Base-by-base conservation (phyloP, 2,888 invertebrate genomes). In the Zygogramma bicolorata region DNA sequence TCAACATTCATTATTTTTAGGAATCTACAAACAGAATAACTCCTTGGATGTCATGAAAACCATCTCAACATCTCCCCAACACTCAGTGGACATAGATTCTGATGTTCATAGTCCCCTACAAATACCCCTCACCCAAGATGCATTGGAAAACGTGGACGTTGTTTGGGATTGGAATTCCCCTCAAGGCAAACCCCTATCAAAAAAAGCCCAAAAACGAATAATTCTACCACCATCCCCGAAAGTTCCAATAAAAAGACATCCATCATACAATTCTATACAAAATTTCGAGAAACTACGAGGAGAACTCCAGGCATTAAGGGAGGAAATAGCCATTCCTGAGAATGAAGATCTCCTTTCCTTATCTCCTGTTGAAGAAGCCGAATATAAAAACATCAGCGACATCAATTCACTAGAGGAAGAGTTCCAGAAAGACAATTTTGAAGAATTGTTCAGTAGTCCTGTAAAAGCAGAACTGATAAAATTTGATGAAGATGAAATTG, bases 81-180 rank as follows among this genome's bases (percentile, higher is more conserved):
- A 46, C n/a, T n/a, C n/a, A n/a, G n/a, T n/a, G n/a, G n/a, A 34
- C 22, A 34, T 18, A n/a, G 49, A 59, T 49, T 31, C 25, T 27
- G 73, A 76, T 38, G 77, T 77, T 57, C 75, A 77, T 7, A 78
- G 79, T 58, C 79, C 79, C 3, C 34, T 76, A 25, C 80, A 76
- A 58, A 77, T 86, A 27, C 82, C 84, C 7, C 84, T 81, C 40
- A 88, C 88, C 4, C 88, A 88, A 78, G 88, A 88, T 68, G 82
- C 80, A 20, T 82, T 80, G 53, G 82, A 84, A 27, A 84, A 84
- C 71, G 79, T 86, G 18, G 88, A 89, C 79, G 88, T 89, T 15
- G 82, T 87, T 4, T 89, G 89, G 89, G 88, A 89, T 75, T 89
- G 89, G 88, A 86, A 88, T 75, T 87, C 86, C 18, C 85, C 88